Evolutionary conservation across 2,797 vertebrate species (phyloP).

Genomic region (Lophotriccus pileatus): DNA sequence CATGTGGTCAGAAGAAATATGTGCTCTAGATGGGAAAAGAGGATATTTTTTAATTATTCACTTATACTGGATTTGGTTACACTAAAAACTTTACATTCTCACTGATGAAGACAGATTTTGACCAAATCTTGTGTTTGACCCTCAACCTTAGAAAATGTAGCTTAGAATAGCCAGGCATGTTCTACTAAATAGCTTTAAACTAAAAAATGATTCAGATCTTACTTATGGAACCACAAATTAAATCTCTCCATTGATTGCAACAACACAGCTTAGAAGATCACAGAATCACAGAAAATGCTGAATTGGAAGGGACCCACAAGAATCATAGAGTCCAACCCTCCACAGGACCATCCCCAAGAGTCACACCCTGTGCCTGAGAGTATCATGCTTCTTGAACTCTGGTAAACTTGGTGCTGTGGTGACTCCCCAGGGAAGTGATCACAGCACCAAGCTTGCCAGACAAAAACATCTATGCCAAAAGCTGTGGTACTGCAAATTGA

Average conservation of each 20-base stretch:
- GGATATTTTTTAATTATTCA: background rate
- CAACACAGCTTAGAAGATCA: background rate
- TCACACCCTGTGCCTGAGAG: background rate
- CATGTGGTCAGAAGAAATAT: conserved; percentile 18
- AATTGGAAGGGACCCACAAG: background rate
- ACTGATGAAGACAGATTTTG: background rate
- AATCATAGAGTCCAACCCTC: background rate
- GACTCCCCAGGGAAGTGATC: background rate
- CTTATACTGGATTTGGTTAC: background rate
- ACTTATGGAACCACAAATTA: background rate
- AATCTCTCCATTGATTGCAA: background rate
- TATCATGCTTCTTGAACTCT: background rate
- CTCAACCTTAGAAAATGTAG: background rate
- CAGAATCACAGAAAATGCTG: background rate
- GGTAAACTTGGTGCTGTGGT: background rate
- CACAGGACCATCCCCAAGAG: background rate
- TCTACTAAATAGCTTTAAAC: background rate
- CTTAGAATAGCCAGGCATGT: background rate
- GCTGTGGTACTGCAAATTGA: no score
- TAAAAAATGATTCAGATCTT: background rate
- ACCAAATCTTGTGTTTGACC: background rate
- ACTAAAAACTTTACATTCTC: background rate
- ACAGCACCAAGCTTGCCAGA: background rate
- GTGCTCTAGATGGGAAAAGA: background rate
- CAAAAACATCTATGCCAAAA: background rate